phyloP scores from a whole-genome alignment of 2,888 invertebrate genomes.

The Gibbula magus region DNA sequence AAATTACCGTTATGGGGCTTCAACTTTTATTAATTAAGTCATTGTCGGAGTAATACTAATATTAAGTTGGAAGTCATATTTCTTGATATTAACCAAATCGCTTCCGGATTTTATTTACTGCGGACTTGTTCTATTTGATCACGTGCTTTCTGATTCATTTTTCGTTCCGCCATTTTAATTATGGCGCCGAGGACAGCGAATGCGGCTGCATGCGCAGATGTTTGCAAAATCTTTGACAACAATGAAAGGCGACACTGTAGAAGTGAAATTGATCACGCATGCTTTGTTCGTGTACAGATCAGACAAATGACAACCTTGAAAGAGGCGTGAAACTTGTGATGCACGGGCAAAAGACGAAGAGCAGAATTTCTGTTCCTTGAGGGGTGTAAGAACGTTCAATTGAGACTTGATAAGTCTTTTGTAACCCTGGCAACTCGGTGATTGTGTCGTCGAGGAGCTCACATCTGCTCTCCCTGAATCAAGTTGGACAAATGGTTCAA shows the following conservation, averaged over 20 bases:
- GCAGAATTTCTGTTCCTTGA: too few species aligned
- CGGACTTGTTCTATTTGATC: constrained; percentile 3
- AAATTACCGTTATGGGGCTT: too few species aligned
- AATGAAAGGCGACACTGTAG: constrained; percentile 20
- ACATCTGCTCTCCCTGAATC: too few species aligned
- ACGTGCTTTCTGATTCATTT: constrained; percentile 13
- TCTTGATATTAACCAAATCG: background rate
- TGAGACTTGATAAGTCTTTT: too few species aligned
- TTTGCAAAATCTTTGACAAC: constrained; percentile 17
- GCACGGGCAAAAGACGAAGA: too few species aligned
- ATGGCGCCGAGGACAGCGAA: background rate
- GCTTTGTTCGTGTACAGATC: constrained; percentile 4
- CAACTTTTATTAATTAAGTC: too few species aligned
- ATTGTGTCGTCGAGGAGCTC: too few species aligned
- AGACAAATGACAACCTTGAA: background rate
- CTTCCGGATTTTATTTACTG: constrained; percentile 16
- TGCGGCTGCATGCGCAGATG: constrained; percentile 25
- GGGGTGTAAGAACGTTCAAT: too few species aligned
- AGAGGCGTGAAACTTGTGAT: constrained; percentile 10
- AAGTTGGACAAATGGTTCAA: too few species aligned
- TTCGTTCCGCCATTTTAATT: constrained; percentile 2
- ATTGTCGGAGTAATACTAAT: too few species aligned
- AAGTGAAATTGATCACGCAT: constrained; percentile 12
- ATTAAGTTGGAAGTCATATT: constrained; percentile 3
- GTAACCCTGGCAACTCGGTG: too few species aligned